These are phyloP conservation scores for Eudemis profundana DNA, from an alignment of 2,888 invertebrate species.

Conservation along the genomic window DNA sequence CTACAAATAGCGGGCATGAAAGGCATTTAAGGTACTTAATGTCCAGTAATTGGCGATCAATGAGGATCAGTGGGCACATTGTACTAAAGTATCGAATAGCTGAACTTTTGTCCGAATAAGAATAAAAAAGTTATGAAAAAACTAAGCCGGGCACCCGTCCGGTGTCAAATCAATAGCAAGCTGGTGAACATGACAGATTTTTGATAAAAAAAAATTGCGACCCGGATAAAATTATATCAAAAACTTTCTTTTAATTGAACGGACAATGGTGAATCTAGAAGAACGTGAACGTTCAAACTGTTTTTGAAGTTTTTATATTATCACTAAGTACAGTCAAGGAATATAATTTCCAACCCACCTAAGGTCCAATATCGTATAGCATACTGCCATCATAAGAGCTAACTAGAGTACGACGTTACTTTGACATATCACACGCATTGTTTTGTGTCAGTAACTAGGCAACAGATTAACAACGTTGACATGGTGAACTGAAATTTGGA, in stretches of 20 bases:
- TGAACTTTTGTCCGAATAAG: conserved; percentile 70
- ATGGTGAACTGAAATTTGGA: too few relatives aligned
- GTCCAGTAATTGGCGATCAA: conserved; percentile 86
- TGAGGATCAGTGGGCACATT: conserved; percentile 85
- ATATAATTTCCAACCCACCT: too few relatives aligned
- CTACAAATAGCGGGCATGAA: conserved; percentile 82
- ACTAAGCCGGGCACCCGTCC: conserved; percentile 70
- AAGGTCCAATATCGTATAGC: too few relatives aligned
- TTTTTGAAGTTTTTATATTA: background rate
- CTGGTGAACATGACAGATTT: conserved; percentile 73
- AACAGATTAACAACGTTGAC: too few relatives aligned
- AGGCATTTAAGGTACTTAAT: conserved; percentile 84
- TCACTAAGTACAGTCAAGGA: too few relatives aligned
- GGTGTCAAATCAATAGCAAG: conserved; percentile 69
- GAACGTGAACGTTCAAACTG: background rate
- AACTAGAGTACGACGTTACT: too few relatives aligned
- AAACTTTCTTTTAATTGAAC: background rate
- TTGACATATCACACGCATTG: too few relatives aligned
- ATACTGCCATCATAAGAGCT: too few relatives aligned
- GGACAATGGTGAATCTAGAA: background rate
- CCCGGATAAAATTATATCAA: conserved; percentile 33
- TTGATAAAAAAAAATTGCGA: conserved; percentile 24
- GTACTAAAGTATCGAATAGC: conserved; percentile 77
- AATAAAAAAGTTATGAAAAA: conserved; percentile 69
- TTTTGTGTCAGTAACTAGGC: too few relatives aligned